Conservation (phyloP, 2,888 invertebrate genomes). For the Scaptomyza cyrtandrae region DNA sequence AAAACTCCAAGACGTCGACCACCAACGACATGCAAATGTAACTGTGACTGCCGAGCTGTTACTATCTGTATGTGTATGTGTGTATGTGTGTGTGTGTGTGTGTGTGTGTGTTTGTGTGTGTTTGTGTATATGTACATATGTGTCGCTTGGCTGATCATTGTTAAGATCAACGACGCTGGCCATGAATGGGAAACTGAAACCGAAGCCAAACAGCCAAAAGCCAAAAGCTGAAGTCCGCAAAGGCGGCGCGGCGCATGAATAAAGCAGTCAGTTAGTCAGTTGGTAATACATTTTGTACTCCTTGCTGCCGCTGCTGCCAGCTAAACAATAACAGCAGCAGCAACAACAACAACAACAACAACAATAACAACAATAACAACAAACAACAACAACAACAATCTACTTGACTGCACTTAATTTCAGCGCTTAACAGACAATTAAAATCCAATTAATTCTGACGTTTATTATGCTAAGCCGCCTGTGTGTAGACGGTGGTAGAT, state of each 20-base stretch:
- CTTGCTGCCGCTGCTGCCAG: slow-evolving; percentile 38
- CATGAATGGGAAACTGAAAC: slow-evolving; percentile 64
- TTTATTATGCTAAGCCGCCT: slow-evolving; percentile 84
- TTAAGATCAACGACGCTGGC: slow-evolving; percentile 70
- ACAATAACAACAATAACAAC: slow-evolving; percentile 34
- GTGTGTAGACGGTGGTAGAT: slow-evolving; percentile 51
- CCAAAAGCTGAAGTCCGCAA: slow-evolving; percentile 19
- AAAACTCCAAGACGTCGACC: slow-evolving; percentile 52
- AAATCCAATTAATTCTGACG: slow-evolving; percentile 85
- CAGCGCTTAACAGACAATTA: slow-evolving; percentile 84
- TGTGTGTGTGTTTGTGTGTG: slow-evolving; percentile 36
- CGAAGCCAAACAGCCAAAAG: slow-evolving; percentile 9
- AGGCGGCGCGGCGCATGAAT: slow-evolving; percentile 68
- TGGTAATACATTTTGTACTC: slow-evolving; percentile 69
- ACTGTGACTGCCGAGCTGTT: slow-evolving; percentile 17
- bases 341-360: slow-evolving; percentile 16
- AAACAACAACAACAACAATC: slow-evolving; percentile 35
- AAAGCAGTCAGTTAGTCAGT: slow-evolving; percentile 78
- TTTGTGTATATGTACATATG: slow-evolving; percentile 41
- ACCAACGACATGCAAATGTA: slow-evolving; percentile 77
- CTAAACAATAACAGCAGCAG: slow-evolving; percentile 36
- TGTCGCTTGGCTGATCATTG: slow-evolving; percentile 76
- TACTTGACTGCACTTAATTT: slow-evolving; percentile 81
- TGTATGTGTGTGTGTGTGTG: slow-evolving; percentile 36
- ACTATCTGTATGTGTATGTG: slow-evolving; percentile 25